Conservation (phyloP, 37 sponge, comb jelly and placozoan species). For the Aplysina aerophoba region DNA sequence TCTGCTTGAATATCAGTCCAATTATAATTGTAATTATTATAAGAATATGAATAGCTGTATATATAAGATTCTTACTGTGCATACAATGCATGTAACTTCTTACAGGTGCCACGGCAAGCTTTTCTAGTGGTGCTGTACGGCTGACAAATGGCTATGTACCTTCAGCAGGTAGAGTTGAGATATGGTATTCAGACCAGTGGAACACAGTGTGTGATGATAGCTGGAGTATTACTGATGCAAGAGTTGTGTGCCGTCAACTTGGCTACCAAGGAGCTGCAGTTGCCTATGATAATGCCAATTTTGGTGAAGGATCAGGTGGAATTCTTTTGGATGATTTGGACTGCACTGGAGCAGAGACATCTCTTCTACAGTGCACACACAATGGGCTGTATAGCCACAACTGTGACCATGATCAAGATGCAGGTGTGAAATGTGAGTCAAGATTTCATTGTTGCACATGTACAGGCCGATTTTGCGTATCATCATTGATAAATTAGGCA, state of each 20-base stretch:
- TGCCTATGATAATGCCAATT: neutral
- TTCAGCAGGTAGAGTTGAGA: slow-evolving; percentile 22
- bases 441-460: no score
- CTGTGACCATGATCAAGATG: neutral
- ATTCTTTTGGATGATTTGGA: neutral
- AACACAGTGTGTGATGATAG: slow-evolving; percentile 12
- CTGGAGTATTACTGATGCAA: neutral
- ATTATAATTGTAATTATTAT: slow-evolving; percentile 23
- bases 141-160: slow-evolving; percentile 9
- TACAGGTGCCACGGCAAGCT: no score
- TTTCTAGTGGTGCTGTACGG: neutral
- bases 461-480: no score
- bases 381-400: neutral
- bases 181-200: neutral
- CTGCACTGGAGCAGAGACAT: neutral
- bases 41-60: neutral
- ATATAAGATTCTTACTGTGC: neutral
- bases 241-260: neutral
- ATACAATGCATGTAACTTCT: neutral
- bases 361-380: neutral
- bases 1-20: no score
- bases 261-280: neutral
- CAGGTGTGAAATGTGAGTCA: neutral
- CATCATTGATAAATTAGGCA: no score
- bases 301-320: neutral